A percentile compares a stretch with the other conserved stretches of the same genome.
phyloP scores from a whole-genome alignment of 2,113 vertebrate species.

The Serilophus lunatus region DNA sequence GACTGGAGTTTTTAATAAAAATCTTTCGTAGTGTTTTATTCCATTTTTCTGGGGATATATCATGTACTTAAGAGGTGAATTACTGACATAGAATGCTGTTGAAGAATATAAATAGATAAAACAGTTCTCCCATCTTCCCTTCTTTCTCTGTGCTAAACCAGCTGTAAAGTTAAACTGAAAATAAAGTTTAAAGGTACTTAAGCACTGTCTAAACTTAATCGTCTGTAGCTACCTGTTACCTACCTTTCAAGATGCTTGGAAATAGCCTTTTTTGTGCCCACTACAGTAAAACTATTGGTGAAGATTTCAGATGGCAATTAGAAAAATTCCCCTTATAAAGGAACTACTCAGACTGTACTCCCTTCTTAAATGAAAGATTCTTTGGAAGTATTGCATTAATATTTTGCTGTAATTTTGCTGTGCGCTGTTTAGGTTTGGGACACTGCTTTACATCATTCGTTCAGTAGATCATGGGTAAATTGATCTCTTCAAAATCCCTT shows the following conservation, averaged over 20 bases:
- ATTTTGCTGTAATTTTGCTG: background rate
- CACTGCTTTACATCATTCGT: background rate
- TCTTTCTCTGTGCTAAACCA: background rate
- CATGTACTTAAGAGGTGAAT: background rate
- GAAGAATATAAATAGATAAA: background rate
- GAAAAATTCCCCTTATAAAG: background rate
- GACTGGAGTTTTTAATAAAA: background rate
- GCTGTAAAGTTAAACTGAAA: background rate
- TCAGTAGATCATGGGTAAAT: background rate
- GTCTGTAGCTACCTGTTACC: background rate
- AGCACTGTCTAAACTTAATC: background rate
- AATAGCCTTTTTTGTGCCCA: background rate
- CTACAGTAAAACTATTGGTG: background rate
- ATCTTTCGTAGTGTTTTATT: background rate
- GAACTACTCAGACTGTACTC: background rate
- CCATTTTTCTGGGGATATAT: background rate
- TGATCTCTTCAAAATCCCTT: background rate
- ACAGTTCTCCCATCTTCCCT: background rate
- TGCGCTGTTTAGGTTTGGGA: background rate
- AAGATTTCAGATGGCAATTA: background rate
- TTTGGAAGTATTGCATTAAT: background rate
- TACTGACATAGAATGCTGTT: background rate
- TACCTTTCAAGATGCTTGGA: background rate
- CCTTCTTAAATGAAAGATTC: background rate
- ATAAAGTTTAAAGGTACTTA: background rate